These are phyloP conservation scores for Endotricha flammealis DNA, from an alignment of 2,888 invertebrate genomes.

Conservation along the genomic window DNA sequence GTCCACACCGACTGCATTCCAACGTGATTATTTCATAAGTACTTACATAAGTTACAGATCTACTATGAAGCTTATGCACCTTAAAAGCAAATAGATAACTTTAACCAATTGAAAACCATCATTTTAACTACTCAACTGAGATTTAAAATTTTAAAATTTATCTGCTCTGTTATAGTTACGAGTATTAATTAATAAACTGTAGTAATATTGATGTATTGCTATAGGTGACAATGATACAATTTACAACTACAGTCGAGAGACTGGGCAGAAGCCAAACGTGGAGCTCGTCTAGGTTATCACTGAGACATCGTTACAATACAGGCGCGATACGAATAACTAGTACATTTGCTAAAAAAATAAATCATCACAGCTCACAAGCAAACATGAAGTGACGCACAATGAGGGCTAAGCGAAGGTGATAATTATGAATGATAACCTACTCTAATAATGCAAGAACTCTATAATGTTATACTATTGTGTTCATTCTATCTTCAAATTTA, in stretches of 20 bases:
- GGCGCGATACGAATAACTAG: conserved; percentile 45
- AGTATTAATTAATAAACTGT: conserved; percentile 8
- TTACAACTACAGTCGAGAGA: conserved; percentile 24
- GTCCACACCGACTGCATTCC: conserved; percentile 34
- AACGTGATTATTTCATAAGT: conserved; percentile 65
- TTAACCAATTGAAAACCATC: conserved; percentile 42
- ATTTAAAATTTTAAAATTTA: conserved; percentile 17
- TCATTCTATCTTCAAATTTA: conserved; percentile 25
- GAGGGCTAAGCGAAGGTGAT: conserved; percentile 52
- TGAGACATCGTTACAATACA: conserved; percentile 44
- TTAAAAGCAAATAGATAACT: conserved; percentile 69
- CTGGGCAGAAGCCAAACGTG: conserved; percentile 46
- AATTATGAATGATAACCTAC: conserved; percentile 61
- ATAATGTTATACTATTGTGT: conserved; percentile 15
- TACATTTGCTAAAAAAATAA: conserved; percentile 47
- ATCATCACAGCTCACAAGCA: conserved; percentile 71
- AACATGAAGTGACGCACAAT: conserved; percentile 53
- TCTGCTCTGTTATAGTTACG: conserved; percentile 17
- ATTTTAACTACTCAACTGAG: conserved; percentile 8
- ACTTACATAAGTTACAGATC: conserved; percentile 76
- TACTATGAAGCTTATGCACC: conserved; percentile 69
- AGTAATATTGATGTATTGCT: conserved; percentile 14
- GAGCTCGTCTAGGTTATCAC: conserved; percentile 60
- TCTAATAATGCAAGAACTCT: conserved; percentile 33
- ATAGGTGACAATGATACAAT: conserved; percentile 27